A percentile compares a stretch with the other conserved stretches of the same genome.
Conservation (phyloP, 2,113 vertebrate species). For the Tragelaphus strepsiceros region DNA sequence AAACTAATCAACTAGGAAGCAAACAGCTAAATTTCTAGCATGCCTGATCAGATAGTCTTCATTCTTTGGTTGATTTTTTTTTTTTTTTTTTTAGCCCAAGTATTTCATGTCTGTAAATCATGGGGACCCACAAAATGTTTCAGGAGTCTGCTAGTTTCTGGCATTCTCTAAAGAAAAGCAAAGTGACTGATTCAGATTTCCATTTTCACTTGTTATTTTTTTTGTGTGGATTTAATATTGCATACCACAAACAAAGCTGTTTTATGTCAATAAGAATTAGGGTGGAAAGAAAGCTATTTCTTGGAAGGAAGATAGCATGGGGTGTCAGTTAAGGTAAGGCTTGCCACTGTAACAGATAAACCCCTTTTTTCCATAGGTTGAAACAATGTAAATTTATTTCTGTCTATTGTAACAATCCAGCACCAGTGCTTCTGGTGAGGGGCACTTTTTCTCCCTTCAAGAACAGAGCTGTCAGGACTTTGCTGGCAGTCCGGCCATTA, state of each 20-base stretch:
- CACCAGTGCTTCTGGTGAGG: not conserved
- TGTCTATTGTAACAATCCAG: not conserved
- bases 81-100: conserved; percentile 38
- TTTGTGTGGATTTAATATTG: not conserved
- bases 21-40: conserved; percentile 49
- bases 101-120: conserved; percentile 55
- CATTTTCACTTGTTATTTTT: conserved; percentile 26
- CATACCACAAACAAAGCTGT: not conserved
- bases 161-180: conserved; percentile 14
- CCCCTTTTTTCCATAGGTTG: not conserved
- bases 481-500: not conserved
- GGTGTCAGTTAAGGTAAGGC: not conserved
- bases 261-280: not conserved
- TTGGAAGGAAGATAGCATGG: not conserved
- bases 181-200: conserved; percentile 19
- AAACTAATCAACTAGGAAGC: conserved; percentile 57
- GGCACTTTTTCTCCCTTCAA: not conserved
- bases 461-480: not conserved
- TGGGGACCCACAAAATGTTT: conserved; percentile 23
- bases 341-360: not conserved
- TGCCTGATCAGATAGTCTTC: conserved; percentile 32
- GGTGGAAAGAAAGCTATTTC: not conserved
- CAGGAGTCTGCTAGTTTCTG: conserved; percentile 18
- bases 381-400: not conserved
- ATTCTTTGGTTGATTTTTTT: conserved; percentile 42